A percentile compares a stretch with the other conserved stretches of the same genome.
Evolutionary conservation across 2,113 vertebrate genomes (phyloP).

Genomic region (Grantiella picta): DNA sequence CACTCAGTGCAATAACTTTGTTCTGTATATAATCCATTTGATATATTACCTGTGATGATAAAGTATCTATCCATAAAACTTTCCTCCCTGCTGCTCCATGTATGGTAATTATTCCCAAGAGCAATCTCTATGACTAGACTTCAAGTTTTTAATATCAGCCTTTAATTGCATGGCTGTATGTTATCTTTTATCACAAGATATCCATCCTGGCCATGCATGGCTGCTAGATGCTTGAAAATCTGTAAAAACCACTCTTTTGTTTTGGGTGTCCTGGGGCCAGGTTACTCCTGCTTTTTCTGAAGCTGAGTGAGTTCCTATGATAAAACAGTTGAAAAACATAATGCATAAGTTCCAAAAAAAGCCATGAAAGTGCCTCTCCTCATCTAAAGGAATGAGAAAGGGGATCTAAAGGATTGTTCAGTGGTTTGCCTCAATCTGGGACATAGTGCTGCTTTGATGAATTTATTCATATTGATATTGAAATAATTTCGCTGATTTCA

Average conservation of each 20-base stretch:
- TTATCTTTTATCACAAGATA: neutral
- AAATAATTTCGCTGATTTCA: slow-evolving; percentile 82
- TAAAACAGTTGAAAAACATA: neutral
- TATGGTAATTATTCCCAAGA: neutral
- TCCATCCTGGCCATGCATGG: neutral
- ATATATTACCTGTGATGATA: neutral
- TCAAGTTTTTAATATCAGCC: neutral
- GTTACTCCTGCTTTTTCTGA: neutral
- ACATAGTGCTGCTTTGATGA: slow-evolving; percentile 86
- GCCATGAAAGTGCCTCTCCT: neutral
- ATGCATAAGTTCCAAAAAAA: neutral
- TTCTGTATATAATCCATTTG: neutral
- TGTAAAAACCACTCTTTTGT: neutral
- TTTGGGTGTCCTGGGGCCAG: neutral
- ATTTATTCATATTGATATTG: slow-evolving; percentile 85
- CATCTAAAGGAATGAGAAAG: slow-evolving; percentile 81
- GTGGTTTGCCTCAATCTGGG: slow-evolving; percentile 82
- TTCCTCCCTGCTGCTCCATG: neutral
- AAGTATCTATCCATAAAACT: neutral
- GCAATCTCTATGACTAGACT: neutral
- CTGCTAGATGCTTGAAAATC: neutral
- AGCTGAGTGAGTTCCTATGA: neutral
- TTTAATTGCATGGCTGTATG: neutral
- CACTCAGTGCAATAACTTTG: neutral
- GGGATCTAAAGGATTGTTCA: slow-evolving; percentile 71